Evolutionary conservation across 2,113 vertebrate species (phyloP).

Genomic region (Dipodomys ordii): DNA sequence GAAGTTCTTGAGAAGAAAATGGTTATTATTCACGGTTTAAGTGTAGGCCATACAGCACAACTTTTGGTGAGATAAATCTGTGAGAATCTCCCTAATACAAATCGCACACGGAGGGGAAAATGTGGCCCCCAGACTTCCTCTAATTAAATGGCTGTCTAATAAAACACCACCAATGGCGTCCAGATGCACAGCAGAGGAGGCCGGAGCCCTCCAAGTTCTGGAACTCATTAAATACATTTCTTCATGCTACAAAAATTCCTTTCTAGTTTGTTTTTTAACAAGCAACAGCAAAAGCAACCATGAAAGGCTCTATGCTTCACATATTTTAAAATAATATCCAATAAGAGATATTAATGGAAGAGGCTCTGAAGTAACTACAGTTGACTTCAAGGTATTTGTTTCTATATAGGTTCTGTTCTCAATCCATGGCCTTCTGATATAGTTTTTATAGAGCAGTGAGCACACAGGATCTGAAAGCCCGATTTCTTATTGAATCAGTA

Average conservation of each 20-base stretch:
- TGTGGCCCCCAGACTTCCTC: constrained; percentile 77
- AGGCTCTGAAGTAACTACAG: not conserved
- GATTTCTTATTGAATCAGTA: not conserved
- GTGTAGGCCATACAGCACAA: constrained; percentile 51
- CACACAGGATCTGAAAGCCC: not conserved
- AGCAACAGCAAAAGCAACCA: constrained; percentile 45
- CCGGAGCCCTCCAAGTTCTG: constrained; percentile 59
- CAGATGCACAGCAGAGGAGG: constrained; percentile 61
- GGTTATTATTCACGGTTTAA: constrained; percentile 49
- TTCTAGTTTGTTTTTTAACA: constrained; percentile 50
- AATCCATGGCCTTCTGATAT: not conserved
- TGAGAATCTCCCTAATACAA: constrained; percentile 74
- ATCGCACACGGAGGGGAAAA: constrained; percentile 71
- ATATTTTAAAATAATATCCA: constrained; percentile 62
- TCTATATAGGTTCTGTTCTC: not conserved
- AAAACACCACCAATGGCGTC: constrained; percentile 63
- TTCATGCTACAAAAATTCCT: constrained; percentile 76
- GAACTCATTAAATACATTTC: constrained; percentile 77
- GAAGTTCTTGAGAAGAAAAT: constrained; percentile 54
- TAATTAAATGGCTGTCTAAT: constrained; percentile 84
- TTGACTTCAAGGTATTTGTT: not conserved
- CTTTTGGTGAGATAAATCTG: constrained; percentile 37
- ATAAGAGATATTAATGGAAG: not conserved
- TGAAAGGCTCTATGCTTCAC: constrained; percentile 6
- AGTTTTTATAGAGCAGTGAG: not conserved